phyloP scores from a whole-genome alignment of 2,113 vertebrate species.

The Bucco capensis region DNA sequence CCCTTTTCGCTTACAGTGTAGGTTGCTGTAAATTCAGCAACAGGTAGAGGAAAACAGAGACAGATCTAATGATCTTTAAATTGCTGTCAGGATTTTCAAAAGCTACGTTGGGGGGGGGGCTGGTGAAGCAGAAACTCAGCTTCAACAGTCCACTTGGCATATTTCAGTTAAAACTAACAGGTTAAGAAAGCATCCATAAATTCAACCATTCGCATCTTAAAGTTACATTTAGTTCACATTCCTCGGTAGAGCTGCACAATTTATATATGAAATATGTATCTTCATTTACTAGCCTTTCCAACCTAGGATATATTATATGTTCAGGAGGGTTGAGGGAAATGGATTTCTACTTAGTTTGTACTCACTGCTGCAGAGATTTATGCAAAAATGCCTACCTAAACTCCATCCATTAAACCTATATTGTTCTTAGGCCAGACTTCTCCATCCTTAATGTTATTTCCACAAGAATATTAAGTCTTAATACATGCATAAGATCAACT shows the following conservation, averaged over 20 bases:
- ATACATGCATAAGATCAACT: slow-evolving; percentile 32
- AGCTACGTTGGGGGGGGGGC: too few species aligned
- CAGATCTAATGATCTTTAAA: not conserved
- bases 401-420: slow-evolving; percentile 21
- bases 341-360: slow-evolving; percentile 22
- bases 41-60: not conserved
- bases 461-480: slow-evolving; percentile 43
- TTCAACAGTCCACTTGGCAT: not conserved
- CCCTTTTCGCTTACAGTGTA: not conserved
- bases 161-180: not conserved
- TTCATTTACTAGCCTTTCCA: slow-evolving; percentile 22
- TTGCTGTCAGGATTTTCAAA: not conserved
- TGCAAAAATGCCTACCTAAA: slow-evolving; percentile 25
- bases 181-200: slow-evolving; percentile 1
- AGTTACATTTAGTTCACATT: not conserved
- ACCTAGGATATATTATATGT: not conserved
- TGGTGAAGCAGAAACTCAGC: not conserved
- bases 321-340: slow-evolving; percentile 34
- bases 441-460: slow-evolving; percentile 29
- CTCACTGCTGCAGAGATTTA: slow-evolving; percentile 16
- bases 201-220: slow-evolving; percentile 11
- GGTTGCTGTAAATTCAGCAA: not conserved
- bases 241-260: not conserved
- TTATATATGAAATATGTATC: slow-evolving; percentile 35
- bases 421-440: slow-evolving; percentile 14